Evolutionary conservation across 2,888 invertebrate genomes (phyloP), one percentile per base, ranked within the genome.

Genomic region (Phyllotreta cruciferae): DNA sequence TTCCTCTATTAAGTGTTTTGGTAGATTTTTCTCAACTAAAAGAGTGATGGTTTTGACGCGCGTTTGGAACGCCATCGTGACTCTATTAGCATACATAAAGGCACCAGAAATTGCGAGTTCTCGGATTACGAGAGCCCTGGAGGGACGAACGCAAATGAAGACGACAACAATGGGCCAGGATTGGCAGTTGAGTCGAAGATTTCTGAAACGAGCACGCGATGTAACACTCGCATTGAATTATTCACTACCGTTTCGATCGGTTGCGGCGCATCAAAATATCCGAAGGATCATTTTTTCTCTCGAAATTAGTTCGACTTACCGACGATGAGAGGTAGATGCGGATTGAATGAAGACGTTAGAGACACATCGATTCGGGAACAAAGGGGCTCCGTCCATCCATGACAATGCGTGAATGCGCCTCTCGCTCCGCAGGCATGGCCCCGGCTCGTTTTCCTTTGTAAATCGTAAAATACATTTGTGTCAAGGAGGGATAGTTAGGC

Each of bases 71-170:
- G 52, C 56, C 66, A 66, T 68, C 73, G 74, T 74, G 74, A 74
- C 75, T 72, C 67, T 70, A 74, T 75, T 74, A 74, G 70, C 74
- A 74, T 75, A 73, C 71, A 73, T 66, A 72, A 75, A 74, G 72
- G 72, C 68, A 71, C 70, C 68, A 70, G 71, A 72, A 74, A 74
- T 75, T 72, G 71, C 70, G 63, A 71, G 71, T 65, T 57, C 58
- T n/a, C 58, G 60, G 49, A 50, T 24, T 41, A 37, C 45, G n/a
- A 54, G 50, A 52, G 52, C 57, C 61, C 66, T 63, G 49, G 66
- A 62, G 66, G 57, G 50, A 57, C 10, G 35, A 11, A 49, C 39
- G 35, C 34, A 34, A 49, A 57, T 57, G 57, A 57, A 57, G 57
- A 57, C 57, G 41, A 57, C 50, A 57, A 57, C 57, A 57, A 57